phyloP scores from a whole-genome alignment of 2,797 vertebrate genomes.

The Mormyrops boulengeri region DNA sequence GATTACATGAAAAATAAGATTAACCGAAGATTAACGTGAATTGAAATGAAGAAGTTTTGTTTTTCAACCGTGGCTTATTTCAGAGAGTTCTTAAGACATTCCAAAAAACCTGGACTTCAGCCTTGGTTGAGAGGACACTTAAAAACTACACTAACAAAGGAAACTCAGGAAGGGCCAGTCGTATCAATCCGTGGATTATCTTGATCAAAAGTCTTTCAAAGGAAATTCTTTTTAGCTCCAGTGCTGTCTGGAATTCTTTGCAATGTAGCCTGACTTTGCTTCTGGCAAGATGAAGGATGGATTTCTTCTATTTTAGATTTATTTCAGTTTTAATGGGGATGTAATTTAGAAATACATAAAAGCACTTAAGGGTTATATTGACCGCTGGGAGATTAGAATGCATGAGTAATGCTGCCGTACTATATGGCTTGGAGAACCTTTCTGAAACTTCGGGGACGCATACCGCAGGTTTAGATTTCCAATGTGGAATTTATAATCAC shows the following conservation, averaged over 20 bases:
- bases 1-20: neutral
- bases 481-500: neutral
- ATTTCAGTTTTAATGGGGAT: conserved; percentile 5
- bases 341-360: neutral
- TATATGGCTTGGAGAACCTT: neutral
- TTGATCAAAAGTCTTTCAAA: neutral
- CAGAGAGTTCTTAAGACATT: neutral
- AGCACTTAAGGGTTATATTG: conserved; percentile 1
- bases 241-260: neutral
- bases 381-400: conserved; percentile 6
- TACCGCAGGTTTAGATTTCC: neutral
- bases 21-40: neutral
- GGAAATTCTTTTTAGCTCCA: neutral
- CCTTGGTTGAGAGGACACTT: neutral
- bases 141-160: neutral
- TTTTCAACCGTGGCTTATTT: neutral
- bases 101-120: neutral
- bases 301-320: neutral
- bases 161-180: neutral
- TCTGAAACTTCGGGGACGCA: neutral
- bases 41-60: neutral
- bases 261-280: neutral
- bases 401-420: neutral
- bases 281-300: neutral
- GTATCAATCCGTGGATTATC: neutral